Evolutionary conservation across 2,113 vertebrate species (phyloP).

Genomic region (Oncorhynchus tshawytscha): DNA sequence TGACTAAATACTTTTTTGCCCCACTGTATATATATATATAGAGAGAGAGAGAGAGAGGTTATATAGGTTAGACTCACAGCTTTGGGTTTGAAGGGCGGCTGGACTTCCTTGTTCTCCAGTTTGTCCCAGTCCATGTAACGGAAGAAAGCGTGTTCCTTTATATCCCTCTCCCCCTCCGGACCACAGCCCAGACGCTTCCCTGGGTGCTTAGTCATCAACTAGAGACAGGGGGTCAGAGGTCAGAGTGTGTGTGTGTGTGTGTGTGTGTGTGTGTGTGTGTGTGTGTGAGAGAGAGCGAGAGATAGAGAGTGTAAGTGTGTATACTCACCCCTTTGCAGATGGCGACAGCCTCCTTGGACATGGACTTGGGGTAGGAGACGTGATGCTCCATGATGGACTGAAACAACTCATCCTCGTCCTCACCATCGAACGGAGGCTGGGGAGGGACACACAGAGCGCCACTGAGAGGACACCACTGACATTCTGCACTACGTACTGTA

Average conservation of each 20-base stretch:
- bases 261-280: too few relatives aligned
- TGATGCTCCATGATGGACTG: conserved; percentile 99
- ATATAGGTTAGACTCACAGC: conserved; percentile 82
- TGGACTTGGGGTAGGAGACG: conserved; percentile 96
- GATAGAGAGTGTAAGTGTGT: neutral
- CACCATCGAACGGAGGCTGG: conserved; percentile 95
- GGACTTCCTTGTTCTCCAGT: conserved; percentile 95
- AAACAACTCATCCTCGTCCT: conserved; percentile 98
- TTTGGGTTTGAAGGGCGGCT: conserved; percentile 97
- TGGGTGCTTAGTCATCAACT: conserved; percentile 98
- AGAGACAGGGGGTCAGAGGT: conserved; percentile 14
- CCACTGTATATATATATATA: too few relatives aligned
- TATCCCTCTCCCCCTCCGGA: conserved; percentile 94
- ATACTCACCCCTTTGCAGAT: conserved; percentile 97
- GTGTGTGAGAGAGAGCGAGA: neutral
- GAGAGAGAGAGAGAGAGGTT: neutral
- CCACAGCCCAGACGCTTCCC: conserved; percentile 94
- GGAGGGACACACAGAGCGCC: neutral
- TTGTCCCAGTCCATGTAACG: conserved; percentile 99
- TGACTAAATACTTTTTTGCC: too few relatives aligned
- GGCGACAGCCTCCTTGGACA: conserved; percentile 98
- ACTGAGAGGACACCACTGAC: too few relatives aligned
- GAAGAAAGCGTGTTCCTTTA: conserved; percentile 83
- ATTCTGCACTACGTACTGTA: too few relatives aligned
- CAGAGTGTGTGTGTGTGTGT: neutral